Evolutionary conservation across 2,113 vertebrate species (phyloP), one percentile per base, ranked within the genome.

Genomic region (Alces alces): DNA sequence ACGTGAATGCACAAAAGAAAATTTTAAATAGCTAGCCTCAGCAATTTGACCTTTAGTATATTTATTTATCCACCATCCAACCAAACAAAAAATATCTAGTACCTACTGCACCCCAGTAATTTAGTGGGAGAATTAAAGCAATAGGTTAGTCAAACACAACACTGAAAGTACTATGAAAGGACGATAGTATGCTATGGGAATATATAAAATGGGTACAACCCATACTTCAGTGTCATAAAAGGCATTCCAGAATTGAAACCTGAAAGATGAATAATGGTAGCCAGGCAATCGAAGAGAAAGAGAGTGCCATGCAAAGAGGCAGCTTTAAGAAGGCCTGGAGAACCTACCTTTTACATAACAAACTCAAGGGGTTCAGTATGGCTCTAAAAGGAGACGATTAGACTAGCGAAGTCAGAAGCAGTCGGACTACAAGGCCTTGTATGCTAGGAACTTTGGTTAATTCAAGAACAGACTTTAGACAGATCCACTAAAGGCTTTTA

Each of bases 1-100:
- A 95, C 47, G 96, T 93, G 83, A 96, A 96, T 73, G 8, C 43
- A 95, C 52, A 94, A 91, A 78, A 91, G 50, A 90, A 86, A 96
- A 95, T 43, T 91, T 76, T 54, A 94, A 90, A 93, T 47, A 91
- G 43, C 89, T 85, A 95, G 43, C n/a, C 52, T 96, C 30, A 19
- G 60, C 54, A 83, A 89, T 83, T 39, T 92, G 79, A 95, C 84
- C 90, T 96, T 96, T 90, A 70, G 39, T 9, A 73, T 47, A 93
- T 33, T 83, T 33, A 92, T 66, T 83, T 61, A 83, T 50, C 27
- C 79, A 89, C 17, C 79, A 91, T 86, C 43, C 60, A 96, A 61
- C 28, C n/a, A 60, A 91, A 12, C 23, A 94, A 91, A n/a, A 93
- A 61, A 30, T 12, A 86, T 60, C 82, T 86, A 95, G 73, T 45